Evolutionary conservation across 2,888 invertebrate species (phyloP), one percentile per base, ranked within the genome.

Genomic region (Osmoderma eremita): DNA sequence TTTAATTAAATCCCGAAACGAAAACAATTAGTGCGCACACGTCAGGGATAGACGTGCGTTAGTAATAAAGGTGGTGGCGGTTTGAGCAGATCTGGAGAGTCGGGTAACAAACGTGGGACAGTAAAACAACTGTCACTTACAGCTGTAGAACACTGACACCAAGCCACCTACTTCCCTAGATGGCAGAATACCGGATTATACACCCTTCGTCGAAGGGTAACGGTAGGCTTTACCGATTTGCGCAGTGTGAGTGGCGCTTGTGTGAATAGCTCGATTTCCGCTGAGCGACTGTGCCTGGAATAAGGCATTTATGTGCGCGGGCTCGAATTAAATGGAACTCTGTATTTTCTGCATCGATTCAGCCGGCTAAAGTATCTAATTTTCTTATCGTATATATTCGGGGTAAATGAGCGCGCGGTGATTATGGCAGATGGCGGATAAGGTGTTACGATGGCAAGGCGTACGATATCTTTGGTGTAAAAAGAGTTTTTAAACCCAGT

Each of bases 51-150:
- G 51, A 51, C 41, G 66, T 24, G 41, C 38, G 54, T 62, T 48
- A 53, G 63, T 48, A 67, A 67, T 63, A 63, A 62, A 63, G 48
- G 51, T 48, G 63, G 64, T 39, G 39, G 39, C 38, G 67, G 67
- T 65, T 65, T 20, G 39, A 48, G 48, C 62, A 68, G 61, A 51
- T 15, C 24, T 18, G 53, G 69, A 48, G 54, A 30, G 45, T 51
- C 49, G 36, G 63, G 64, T 41, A 69, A 67, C 58, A 61, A 45
- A 15, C 53, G 49, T 38, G 62, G 63, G 45, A 15, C 58, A 61
- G 39, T 67, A 67, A 64, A 67, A 49, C 67, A 56, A 64, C 67
- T 65, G 66, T 63, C 65, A 50, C 51, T 41, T 63, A 38, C 63
- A 50, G 63, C 50, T 24, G 63, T 24, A 63, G 39, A 63, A 20